phyloP scores from a whole-genome alignment of 2,113 vertebrate species.

The Rhodinocichla rosea region DNA sequence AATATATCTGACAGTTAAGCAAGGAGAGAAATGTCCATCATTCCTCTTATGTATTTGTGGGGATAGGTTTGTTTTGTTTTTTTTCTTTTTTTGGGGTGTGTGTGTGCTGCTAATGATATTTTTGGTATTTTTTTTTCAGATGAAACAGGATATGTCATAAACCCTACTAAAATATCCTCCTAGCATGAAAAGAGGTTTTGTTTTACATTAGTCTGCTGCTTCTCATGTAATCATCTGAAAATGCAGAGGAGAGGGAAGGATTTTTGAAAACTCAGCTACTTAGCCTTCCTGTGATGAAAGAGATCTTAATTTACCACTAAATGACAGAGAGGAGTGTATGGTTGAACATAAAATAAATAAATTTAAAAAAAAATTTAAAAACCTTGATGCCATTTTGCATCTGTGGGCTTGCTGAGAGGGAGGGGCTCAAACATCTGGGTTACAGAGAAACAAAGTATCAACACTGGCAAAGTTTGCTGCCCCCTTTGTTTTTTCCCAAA shows the following conservation, averaged over 20 bases:
- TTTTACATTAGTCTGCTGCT: constrained; percentile 3
- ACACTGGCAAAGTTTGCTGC: background rate
- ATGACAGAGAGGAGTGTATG: background rate
- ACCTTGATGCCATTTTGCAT: background rate
- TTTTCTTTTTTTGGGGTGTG: background rate
- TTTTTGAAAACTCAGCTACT: constrained; percentile 5
- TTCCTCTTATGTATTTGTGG: background rate
- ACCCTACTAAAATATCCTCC: background rate
- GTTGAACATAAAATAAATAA: background rate
- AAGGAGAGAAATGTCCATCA: background rate
- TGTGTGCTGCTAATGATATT: background rate
- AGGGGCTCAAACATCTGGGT: background rate
- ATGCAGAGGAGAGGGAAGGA: background rate
- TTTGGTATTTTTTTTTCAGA: background rate
- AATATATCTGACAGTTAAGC: background rate
- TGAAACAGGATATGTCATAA: background rate
- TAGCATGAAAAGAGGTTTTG: background rate
- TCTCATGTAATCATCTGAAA: constrained; percentile 10
- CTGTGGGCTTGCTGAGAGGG: background rate
- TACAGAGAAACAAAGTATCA: background rate
- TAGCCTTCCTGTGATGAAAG: background rate
- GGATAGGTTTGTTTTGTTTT: background rate
- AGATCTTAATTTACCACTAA: background rate
- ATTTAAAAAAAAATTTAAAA: background rate
- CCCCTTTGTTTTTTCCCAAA: accelerated